Base-by-base conservation (phyloP, 2,888 invertebrate species). In the Xanthia icteritia region DNA sequence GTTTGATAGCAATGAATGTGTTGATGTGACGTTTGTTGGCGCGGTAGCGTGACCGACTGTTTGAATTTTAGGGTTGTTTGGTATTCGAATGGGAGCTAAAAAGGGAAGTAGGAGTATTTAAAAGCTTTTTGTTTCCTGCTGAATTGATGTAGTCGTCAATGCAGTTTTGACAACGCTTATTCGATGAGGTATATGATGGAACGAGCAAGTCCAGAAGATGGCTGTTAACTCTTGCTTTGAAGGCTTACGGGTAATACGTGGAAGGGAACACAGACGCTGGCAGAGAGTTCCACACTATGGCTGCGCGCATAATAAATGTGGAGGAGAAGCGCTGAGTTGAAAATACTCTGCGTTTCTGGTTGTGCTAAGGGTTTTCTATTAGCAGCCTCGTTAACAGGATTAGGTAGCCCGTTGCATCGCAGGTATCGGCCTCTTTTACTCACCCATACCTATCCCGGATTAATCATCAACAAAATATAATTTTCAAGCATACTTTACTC, bases 1-100 rank as follows among this genome's bases (percentile, higher is more conserved):
- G 31, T 72, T 69, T 54, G 23, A 11, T 51, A 56, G 36, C 39
- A 23, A 75, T 71, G 54, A 64, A 74, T 68, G 39, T 79, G 5
- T 61, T 36, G 15, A 15, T 67, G 5, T 80, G 64, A 75, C 51
- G 68, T 56, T 61, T n/a, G 11, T 11, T 56, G 23, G 2, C 1
- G 15, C 15, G 11, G 11, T 58, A 23, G 6, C 5, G n/a, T 75
- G 42, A 67, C 2, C 3, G 23, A 23, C 5, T 48, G 23, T 64
- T 13, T 45, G 15, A 13, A n/a, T 73, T 81, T 71, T 48, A 64
- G 1, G 23, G 15, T 27, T 54, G 1, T 20, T 73, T 0, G n/a
- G 17, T 23, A 39, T 51, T 8, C 17, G 15, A 54, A 54, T n/a
- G 0, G n/a, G 27, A 45, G 20, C 3, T 9, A 45, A 9, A 13